Percentiles rank a stretch among this genome's conserved stretches.
phyloP scores from a whole-genome alignment of 1,140 invertebrate species.

The Apis dorsata region DNA sequence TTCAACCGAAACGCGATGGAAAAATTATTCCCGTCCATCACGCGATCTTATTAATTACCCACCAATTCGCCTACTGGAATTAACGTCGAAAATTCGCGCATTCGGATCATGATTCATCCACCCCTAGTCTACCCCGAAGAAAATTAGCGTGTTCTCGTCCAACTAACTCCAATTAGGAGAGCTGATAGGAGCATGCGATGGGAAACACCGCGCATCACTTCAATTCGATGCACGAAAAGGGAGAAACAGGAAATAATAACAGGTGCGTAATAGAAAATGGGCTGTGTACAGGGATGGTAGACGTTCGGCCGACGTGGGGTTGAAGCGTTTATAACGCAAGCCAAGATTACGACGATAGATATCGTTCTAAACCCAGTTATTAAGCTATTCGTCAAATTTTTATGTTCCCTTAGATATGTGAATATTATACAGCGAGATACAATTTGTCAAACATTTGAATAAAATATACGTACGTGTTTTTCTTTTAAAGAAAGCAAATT shows the following conservation, averaged over 20 bases:
- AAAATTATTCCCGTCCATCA: not conserved
- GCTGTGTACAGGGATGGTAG: too few species aligned
- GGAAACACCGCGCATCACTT: slow-evolving; percentile 6
- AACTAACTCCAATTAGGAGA: slow-evolving; percentile 33
- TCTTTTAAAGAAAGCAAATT: too few species aligned
- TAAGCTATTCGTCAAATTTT: too few species aligned
- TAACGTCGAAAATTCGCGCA: slow-evolving; percentile 13
- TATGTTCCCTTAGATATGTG: too few species aligned
- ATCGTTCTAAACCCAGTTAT: not conserved
- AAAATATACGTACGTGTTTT: too few species aligned
- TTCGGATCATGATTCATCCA: slow-evolving; percentile 1
- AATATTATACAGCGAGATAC: too few species aligned
- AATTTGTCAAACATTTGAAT: too few species aligned
- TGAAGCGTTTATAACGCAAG: not conserved
- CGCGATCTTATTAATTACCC: slow-evolving; percentile 32
- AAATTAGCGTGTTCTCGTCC: slow-evolving; percentile 38
- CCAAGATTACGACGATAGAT: not conserved
- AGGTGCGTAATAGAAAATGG: slow-evolving; percentile 40
- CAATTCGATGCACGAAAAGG: slow-evolving; percentile 22
- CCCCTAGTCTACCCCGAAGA: not conserved
- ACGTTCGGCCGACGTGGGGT: not conserved
- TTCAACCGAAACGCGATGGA: not conserved
- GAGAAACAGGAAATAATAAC: slow-evolving; percentile 42
- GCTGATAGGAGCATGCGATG: slow-evolving; percentile 38
- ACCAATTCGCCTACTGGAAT: slow-evolving; percentile 6